Evolutionary conservation across 2,113 vertebrate species (phyloP), one percentile per base, ranked within the genome.

Genomic region (Tyto alba): DNA sequence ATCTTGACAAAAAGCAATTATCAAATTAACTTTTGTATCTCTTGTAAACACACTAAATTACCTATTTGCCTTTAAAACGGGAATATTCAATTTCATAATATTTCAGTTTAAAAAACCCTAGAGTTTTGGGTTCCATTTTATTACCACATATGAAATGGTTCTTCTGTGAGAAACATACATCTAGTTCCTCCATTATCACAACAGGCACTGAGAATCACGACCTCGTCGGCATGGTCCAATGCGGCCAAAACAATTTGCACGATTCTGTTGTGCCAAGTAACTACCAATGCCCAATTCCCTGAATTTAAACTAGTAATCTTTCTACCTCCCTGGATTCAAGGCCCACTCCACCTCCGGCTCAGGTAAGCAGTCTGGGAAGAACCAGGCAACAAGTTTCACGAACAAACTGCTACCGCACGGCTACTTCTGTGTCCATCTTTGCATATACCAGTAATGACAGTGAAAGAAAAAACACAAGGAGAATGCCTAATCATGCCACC

Each of bases 281-380:
- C 30, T n/a, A 59, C 17, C 19, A 32, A 26, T 7, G 15, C 55
- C 23, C 26, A 30, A 27, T 23, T 59, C 38, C 74, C 41, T 17
- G 4, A 71, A 43, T 59, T 41, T 59, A n/a, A 75, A 25, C 29
- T 43, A 47, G 26, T 10, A 52, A 36, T 8, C 16, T 16, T 88
- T 59, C 30, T 34, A 11, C 6, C 13, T 36, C 22, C n/a, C 50
- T 25, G 32, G n/a, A 60, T 56, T 83, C 29, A 57, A 74, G 34
- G 45, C 1, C 9, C 7, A 4, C n/a, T 27, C 22, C 0, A 2
- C 32, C 36, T 40, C 5, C 16, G 69, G 18, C 48, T 15, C 38
- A 88, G 7, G 41, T 48, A 72, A 71, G 19, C 16, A 19, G 17
- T 13, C 13, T 32, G 18, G 16, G 36, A 50, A 77, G 50, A 66